A percentile compares a stretch with the other conserved stretches of the same genome.
Evolutionary conservation across 2,888 invertebrate species (phyloP).

Genomic region (Mesochorus sp.): DNA sequence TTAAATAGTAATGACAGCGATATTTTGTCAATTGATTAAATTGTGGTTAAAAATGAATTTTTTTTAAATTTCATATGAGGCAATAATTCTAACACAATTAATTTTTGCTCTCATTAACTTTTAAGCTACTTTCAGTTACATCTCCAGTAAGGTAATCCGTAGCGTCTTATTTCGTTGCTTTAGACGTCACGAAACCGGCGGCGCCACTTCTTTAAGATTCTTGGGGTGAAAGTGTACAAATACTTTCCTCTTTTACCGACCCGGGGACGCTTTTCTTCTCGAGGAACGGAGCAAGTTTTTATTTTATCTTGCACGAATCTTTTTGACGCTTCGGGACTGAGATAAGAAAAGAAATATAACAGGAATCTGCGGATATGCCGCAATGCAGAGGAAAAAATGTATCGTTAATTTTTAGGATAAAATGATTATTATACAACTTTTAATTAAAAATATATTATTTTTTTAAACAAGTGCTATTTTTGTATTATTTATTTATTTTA

Average conservation of each 20-base stretch:
- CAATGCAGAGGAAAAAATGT: not conserved
- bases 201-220: constrained; percentile 81
- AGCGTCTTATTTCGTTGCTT: constrained; percentile 61
- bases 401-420: not conserved
- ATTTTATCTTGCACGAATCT: not conserved
- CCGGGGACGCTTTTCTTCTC: constrained; percentile 24
- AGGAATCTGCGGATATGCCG: constrained; percentile 12
- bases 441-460: no score
- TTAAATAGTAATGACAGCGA: no score
- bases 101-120: no score
- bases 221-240: constrained; percentile 64
- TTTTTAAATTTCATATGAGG: no score
- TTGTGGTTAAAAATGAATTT: no score
- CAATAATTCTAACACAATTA: no score
- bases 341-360: constrained; percentile 29
- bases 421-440: not conserved
- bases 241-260: constrained; percentile 82
- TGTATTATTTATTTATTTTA: no score
- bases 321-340: not conserved
- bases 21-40: no score
- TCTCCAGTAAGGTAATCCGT: constrained; percentile 14
- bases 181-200: constrained; percentile 64
- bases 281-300: constrained; percentile 29
- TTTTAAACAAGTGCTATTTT: not conserved
- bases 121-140: no score